These are phyloP conservation scores for Sebastes miniatus DNA, from an alignment of 2,797 vertebrate species.

Conservation along the genomic window DNA sequence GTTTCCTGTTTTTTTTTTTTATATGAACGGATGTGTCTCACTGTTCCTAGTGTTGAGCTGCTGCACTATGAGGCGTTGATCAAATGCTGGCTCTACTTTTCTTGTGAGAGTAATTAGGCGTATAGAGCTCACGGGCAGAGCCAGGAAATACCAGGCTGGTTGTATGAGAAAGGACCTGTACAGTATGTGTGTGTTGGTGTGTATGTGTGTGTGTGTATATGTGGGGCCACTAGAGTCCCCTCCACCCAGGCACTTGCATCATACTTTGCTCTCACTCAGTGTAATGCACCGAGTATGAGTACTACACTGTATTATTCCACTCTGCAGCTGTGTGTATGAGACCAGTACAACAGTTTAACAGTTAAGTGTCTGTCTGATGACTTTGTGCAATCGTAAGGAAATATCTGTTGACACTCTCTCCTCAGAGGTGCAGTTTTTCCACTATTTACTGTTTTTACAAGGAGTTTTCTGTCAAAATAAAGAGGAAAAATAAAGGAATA, in stretches of 20 bases:
- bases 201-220: constrained; percentile 3
- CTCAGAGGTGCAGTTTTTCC: neutral
- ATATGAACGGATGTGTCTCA: neutral
- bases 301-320: neutral
- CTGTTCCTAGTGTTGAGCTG: constrained; percentile 16
- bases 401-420: neutral
- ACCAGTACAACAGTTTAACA: neutral
- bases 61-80: constrained; percentile 46
- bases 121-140: constrained; percentile 54
- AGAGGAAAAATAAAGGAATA: neutral
- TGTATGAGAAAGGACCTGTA: constrained; percentile 34
- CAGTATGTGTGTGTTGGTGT: neutral
- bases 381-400: neutral
- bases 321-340: constrained; percentile 3
- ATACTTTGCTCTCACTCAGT: constrained; percentile 11
- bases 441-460: neutral
- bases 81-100: constrained; percentile 45
- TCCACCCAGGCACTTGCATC: constrained; percentile 40
- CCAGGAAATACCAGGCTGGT: constrained; percentile 81
- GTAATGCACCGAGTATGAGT: neutral
- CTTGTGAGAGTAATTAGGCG: constrained; percentile 49
- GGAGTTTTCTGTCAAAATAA: neutral
- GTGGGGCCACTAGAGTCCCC: constrained; percentile 13
- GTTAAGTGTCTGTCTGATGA: neutral
- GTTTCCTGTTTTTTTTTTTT: constrained; percentile 39